Evolutionary conservation across 2,888 invertebrate species (phyloP), one percentile per base, ranked within the genome.

Genomic region (Griposia aprilina): DNA sequence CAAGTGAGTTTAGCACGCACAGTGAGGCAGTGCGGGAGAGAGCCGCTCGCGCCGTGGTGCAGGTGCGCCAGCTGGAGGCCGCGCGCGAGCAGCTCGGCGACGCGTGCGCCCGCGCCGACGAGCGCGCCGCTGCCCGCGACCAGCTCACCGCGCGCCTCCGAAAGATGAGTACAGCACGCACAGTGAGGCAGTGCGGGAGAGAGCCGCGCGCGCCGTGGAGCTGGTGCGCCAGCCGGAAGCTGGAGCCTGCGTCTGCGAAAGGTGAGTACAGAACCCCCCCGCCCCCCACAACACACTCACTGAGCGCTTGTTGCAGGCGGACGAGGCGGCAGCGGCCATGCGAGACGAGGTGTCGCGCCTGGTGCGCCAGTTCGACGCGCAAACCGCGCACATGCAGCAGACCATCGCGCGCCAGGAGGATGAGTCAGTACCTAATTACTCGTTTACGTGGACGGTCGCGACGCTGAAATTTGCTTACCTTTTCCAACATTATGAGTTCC

Each of bases 211-310:
- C 83, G 15, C 89, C 90, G 26, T 52, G 1, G 84, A 80, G 10
- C 81, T 91, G 0, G 90, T 90, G 78, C 85, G 83, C 5, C 92
- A 80, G 26, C 90, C 91, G 76, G 92, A 93, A 75, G 92, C 13
- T 11, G 68, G 30, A 36, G 30, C 30, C 62, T 6, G 50, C 50
- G 50, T 15, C 17, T 15, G 17, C 63, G 15, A 48, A 45, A 66
- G 45, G 45, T 66, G 20, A 26, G 66, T 45, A 3, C 20, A 1
- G 7, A 23, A 23, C 55, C 23, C 55, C 5, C 30, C 1, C 30
- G n/a, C n/a, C n/a, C n/a, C n/a, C n/a, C n/a, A n/a, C n/a, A n/a
- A 36, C 30, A 7, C 23, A 3, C 65, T 15, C 45, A 41, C 26
- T 20, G 36, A 11, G 70, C n/a, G 23, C n/a, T 7, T 65, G 63